Percentiles rank a stretch among this genome's conserved stretches.
Evolutionary conservation across 2,888 invertebrate species (phyloP).

Genomic region (Altica lythri): DNA sequence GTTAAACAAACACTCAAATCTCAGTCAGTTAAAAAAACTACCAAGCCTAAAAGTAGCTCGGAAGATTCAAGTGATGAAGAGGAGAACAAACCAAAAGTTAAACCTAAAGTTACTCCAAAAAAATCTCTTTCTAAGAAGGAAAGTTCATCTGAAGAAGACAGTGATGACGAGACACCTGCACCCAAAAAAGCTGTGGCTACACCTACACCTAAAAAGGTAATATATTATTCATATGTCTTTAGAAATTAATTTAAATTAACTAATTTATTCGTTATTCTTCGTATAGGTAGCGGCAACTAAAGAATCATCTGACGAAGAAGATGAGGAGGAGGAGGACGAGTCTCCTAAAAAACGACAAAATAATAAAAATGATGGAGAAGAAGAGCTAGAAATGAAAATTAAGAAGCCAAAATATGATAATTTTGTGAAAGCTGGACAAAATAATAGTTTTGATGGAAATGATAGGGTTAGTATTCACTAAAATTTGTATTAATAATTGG

Average conservation of each 20-base stretch:
- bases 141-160: conserved; percentile 13
- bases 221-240: neutral
- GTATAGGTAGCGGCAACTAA: conserved; percentile 50
- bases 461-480: conserved; percentile 25
- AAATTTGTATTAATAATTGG: neutral
- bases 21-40: conserved; percentile 39
- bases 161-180: conserved; percentile 24
- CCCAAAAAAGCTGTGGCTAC: conserved; percentile 51
- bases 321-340: conserved; percentile 40
- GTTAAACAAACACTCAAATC: conserved; percentile 31
- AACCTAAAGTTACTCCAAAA: conserved; percentile 42
- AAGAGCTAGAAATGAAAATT: conserved; percentile 45
- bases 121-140: conserved; percentile 20
- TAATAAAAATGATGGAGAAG: conserved; percentile 33
- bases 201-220: conserved; percentile 2
- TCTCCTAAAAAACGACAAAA: conserved; percentile 32
- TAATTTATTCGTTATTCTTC: neutral
- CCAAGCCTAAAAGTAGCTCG: conserved; percentile 49
- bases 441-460: conserved; percentile 48
- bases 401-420: conserved; percentile 69
- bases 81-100: no score
- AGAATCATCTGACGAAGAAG: conserved; percentile 50
- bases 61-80: conserved; percentile 32
- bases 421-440: conserved; percentile 67
- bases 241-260: neutral